phyloP scores from a whole-genome alignment of 2,888 invertebrate species.

The Achlya flavicornis region DNA sequence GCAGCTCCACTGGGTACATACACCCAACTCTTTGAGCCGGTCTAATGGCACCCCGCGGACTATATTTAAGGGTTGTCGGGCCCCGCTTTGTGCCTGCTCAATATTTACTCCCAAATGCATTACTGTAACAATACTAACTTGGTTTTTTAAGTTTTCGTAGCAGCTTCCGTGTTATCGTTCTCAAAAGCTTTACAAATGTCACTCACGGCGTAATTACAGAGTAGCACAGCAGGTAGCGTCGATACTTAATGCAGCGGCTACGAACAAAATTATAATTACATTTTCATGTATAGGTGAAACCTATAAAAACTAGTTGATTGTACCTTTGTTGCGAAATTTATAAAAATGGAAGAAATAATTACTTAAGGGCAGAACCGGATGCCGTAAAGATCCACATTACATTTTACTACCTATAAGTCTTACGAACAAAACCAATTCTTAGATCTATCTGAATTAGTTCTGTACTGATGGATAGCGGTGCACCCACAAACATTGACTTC shows the following conservation, averaged over 20 bases:
- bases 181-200: conserved; percentile 79
- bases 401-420: too few relatives aligned
- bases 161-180: conserved; percentile 84
- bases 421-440: too few relatives aligned
- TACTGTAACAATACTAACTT: conserved; percentile 81
- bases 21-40: conserved; percentile 81
- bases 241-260: conserved; percentile 57
- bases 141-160: conserved; percentile 80
- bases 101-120: conserved; percentile 84
- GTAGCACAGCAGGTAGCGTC: conserved; percentile 76
- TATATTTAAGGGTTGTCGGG: conserved; percentile 79
- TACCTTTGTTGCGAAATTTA: conserved; percentile 56
- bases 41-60: conserved; percentile 82
- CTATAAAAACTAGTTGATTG: conserved; percentile 55
- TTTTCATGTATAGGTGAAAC: conserved; percentile 59
- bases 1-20: conserved; percentile 61
- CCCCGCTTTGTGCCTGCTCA: conserved; percentile 77
- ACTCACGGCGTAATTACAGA: conserved; percentile 80
- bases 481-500: too few relatives aligned
- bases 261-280: conserved; percentile 71
- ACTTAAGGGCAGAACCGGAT: conserved; percentile 25
- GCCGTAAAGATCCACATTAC: conserved; percentile 12
- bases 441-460: too few relatives aligned
- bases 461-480: too few relatives aligned
- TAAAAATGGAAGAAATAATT: conserved; percentile 47